These are phyloP conservation scores for Eidolon helvum DNA, from an alignment of 2,113 vertebrate species.

Conservation along the genomic window DNA sequence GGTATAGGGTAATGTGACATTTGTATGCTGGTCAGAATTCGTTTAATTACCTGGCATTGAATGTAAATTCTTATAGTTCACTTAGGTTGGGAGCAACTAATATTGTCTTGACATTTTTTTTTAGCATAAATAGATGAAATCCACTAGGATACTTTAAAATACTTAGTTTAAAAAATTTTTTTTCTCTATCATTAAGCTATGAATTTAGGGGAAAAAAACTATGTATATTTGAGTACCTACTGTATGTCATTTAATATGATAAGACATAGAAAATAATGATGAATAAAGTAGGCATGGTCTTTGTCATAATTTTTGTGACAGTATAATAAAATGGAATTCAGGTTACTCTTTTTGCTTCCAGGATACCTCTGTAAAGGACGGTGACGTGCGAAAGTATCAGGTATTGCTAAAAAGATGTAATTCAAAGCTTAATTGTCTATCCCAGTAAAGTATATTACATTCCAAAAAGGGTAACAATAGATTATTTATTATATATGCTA, in stretches of 20 bases:
- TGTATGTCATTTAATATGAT: not conserved
- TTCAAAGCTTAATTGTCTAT: not conserved
- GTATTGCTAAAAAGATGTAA: not conserved
- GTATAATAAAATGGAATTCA: not conserved
- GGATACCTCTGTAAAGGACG: not conserved
- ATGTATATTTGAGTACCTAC: not conserved
- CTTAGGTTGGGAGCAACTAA: not conserved
- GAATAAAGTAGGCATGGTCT: not conserved
- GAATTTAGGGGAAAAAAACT: not conserved
- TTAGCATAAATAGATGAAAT: not conserved
- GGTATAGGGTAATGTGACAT: not conserved
- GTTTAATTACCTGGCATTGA: not conserved
- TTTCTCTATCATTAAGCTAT: not conserved
- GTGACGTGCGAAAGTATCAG: not conserved
- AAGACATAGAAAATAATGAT: not conserved
- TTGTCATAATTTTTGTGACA: not conserved
- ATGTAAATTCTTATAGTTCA: not conserved
- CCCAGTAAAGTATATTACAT: not conserved
- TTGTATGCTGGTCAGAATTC: slow-evolving; percentile 17
- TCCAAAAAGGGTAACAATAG: not conserved
- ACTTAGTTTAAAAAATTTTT: not conserved
- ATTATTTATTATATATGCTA: not conserved
- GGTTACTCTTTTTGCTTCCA: not conserved
- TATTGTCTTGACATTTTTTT: not conserved
- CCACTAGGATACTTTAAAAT: not conserved